Evolutionary conservation across 2,888 invertebrate genomes (phyloP).

Genomic region (Eulithis testata): DNA sequence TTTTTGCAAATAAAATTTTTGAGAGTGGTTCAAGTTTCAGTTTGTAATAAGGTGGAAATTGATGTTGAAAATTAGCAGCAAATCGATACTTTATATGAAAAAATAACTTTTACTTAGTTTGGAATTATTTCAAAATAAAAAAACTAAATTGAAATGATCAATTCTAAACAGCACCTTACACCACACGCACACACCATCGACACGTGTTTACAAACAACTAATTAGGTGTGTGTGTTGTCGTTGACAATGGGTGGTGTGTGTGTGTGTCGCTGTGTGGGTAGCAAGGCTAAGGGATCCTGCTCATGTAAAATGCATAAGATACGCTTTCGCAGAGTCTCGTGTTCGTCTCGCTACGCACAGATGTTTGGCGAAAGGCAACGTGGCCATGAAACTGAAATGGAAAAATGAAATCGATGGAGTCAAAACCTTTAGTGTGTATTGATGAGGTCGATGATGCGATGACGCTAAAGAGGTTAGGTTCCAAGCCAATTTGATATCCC

Average conservation of each 20-base stretch:
- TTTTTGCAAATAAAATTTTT: no score
- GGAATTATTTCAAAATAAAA: no score
- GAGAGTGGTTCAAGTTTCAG: no score
- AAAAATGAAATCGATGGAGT: conserved; percentile 40
- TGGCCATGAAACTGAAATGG: conserved; percentile 63
- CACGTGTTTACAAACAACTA: conserved; percentile 78
- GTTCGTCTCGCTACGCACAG: conserved; percentile 74
- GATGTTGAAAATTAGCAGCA: no score
- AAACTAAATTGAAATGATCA: conserved; percentile 19
- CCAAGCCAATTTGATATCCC: no score
- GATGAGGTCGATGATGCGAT: conserved; percentile 1
- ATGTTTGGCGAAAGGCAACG: conserved; percentile 72
- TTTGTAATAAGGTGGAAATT: no score
- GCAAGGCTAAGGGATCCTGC: conserved; percentile 50
- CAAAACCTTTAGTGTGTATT: not conserved
- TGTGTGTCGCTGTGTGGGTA: conserved; percentile 52
- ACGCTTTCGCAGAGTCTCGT: conserved; percentile 72
- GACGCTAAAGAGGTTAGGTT: not conserved
- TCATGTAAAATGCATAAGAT: conserved; percentile 89
- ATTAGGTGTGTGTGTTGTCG: conserved; percentile 69
- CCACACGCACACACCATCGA: conserved; percentile 52
- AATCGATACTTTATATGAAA: no score
- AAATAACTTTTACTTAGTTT: no score
- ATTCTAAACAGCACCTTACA: conserved; percentile 45
- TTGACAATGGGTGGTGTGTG: conserved; percentile 48